Evolutionary conservation across 2,113 vertebrate species (phyloP).

Genomic region (Tachuris rubrigastra): DNA sequence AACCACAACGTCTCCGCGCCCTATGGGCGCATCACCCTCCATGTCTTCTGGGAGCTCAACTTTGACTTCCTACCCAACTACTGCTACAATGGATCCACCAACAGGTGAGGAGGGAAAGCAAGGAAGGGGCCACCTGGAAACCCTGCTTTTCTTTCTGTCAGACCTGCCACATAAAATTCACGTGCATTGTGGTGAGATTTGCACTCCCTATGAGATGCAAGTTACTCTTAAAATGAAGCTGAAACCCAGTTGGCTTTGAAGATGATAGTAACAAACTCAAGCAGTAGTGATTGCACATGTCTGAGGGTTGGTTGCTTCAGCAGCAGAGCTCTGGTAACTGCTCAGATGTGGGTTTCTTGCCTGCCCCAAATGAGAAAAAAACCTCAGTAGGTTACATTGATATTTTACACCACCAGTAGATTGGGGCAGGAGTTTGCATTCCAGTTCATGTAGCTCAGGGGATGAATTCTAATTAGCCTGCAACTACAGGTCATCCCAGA

Average conservation of each 20-base stretch:
- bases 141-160: background rate
- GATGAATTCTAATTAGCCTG: background rate
- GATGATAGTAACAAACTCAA: background rate
- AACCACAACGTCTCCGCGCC: slow-evolving; percentile 98
- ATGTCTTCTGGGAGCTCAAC: slow-evolving; percentile 99
- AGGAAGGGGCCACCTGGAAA: background rate
- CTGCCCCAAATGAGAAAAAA: background rate
- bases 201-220: background rate
- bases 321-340: background rate
- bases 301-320: background rate
- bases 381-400: background rate
- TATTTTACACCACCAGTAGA: background rate
- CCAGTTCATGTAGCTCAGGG: background rate
- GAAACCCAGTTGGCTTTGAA: background rate
- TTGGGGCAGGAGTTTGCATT: background rate
- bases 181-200: accelerated
- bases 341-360: background rate
- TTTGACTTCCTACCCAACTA: slow-evolving; percentile 99
- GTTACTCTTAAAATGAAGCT: background rate
- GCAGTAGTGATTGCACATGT: background rate
- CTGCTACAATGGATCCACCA: slow-evolving; percentile 98
- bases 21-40: slow-evolving; percentile 97
- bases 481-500: background rate
- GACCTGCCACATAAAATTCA: background rate
- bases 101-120: slow-evolving; percentile 79